Percentiles rank a stretch among this genome's conserved stretches.
Evolutionary conservation across 2,888 invertebrate genomes (phyloP).

Genomic region (Danaus chrysippus): DNA sequence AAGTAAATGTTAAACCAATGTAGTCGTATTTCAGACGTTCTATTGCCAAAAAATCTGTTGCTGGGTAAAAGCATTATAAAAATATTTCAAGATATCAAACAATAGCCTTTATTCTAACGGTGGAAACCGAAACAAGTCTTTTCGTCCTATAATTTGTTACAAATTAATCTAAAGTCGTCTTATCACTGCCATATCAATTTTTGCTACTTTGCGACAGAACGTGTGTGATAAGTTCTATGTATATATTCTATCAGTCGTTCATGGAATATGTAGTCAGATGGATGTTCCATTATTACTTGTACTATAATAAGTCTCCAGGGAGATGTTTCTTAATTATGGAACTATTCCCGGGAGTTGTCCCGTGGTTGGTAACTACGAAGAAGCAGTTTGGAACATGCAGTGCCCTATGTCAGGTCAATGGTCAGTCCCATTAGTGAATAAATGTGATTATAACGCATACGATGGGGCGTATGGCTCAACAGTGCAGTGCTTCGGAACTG

Average conservation of each 20-base stretch:
- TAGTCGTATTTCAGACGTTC: no score
- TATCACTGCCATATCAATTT: slow-evolving; percentile 70
- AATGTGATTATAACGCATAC: slow-evolving; percentile 47
- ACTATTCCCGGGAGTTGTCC: slow-evolving; percentile 50
- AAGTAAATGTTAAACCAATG: no score
- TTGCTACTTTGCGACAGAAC: slow-evolving; percentile 64
- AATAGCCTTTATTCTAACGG: no score
- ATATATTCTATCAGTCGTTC: slow-evolving; percentile 65
- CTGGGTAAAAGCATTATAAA: no score
- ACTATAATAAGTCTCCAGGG: slow-evolving; percentile 37
- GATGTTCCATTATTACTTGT: slow-evolving; percentile 45
- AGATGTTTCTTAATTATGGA: slow-evolving; percentile 58
- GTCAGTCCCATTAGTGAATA: slow-evolving; percentile 44
- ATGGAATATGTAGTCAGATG: slow-evolving; percentile 68
- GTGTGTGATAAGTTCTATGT: slow-evolving; percentile 67
- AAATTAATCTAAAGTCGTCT: slow-evolving; percentile 36
- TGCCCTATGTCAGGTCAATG: slow-evolving; percentile 58
- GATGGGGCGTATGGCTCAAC: slow-evolving; percentile 43
- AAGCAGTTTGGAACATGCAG: slow-evolving; percentile 55
- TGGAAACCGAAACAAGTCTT: neutral
- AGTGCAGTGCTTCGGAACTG: slow-evolving; percentile 51
- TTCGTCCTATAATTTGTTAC: slow-evolving; percentile 10
- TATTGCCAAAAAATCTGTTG: no score
- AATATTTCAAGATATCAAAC: no score
- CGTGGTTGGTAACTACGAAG: slow-evolving; percentile 49